Evolutionary conservation across 1,140 invertebrate genomes (phyloP).

Genomic region (Drosophila malerkotliana): DNA sequence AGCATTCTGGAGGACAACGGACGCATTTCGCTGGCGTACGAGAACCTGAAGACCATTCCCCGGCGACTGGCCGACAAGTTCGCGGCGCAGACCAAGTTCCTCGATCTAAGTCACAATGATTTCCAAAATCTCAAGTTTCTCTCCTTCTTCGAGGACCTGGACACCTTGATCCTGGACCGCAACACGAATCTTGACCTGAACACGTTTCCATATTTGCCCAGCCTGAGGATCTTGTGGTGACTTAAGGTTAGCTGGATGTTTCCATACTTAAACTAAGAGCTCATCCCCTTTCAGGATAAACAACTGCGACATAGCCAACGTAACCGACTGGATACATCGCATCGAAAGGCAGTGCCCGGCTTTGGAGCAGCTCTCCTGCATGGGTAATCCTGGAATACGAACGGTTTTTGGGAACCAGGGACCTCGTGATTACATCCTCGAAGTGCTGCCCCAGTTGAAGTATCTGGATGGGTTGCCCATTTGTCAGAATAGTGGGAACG

Average conservation of each 20-base stretch:
- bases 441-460: conserved; percentile 63
- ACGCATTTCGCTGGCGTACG: conserved; percentile 77
- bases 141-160: conserved; percentile 73
- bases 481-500: conserved; percentile 8
- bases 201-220: conserved; percentile 72
- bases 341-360: conserved; percentile 71
- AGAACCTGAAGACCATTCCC: conserved; percentile 73
- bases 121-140: conserved; percentile 78
- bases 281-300: conserved; percentile 60
- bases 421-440: conserved; percentile 58
- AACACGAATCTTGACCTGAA: conserved; percentile 71
- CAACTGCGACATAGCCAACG: conserved; percentile 76
- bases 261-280: not conserved
- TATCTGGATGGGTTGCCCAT: conserved; percentile 62
- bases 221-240: conserved; percentile 74
- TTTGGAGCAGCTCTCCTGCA: conserved; percentile 74
- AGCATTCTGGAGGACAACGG: conserved; percentile 75
- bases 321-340: conserved; percentile 75
- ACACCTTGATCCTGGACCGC: conserved; percentile 75
- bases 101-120: conserved; percentile 79
- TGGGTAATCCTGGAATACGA: conserved; percentile 75
- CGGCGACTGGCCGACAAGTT: conserved; percentile 73
- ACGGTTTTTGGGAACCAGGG: conserved; percentile 45
- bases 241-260: not conserved
- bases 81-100: conserved; percentile 68